Conservation (phyloP, 2,113 vertebrate species). For the Archocentrus centrarchus region DNA sequence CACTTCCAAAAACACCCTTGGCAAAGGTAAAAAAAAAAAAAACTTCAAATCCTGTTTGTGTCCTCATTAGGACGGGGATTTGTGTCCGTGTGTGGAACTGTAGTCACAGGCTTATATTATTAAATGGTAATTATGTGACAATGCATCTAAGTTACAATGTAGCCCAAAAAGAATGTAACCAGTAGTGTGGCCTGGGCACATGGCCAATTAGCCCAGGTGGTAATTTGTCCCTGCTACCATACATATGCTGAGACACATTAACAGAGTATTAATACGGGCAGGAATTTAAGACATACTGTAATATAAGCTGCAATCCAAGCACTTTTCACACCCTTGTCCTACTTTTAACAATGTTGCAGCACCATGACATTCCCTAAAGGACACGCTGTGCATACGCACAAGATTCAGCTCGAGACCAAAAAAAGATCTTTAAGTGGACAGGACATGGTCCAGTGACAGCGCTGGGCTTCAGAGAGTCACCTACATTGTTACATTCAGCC, state of each 20-base stretch:
- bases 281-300: conserved; percentile 4
- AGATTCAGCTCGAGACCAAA: conserved; percentile 15
- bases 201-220: neutral
- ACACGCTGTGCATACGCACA: conserved; percentile 35
- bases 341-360: conserved; percentile 41
- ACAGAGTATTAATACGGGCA: neutral
- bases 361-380: conserved; percentile 57
- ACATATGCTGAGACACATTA: neutral
- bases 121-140: neutral
- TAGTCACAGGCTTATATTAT: neutral
- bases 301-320: conserved; percentile 12
- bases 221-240: neutral
- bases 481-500: conserved; percentile 59
- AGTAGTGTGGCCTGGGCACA: neutral
- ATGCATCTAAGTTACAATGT: neutral
- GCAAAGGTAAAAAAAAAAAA: no score
- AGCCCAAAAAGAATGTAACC: neutral
- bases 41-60: no score
- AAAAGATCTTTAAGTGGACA: conserved; percentile 51
- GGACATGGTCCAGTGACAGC: conserved; percentile 47
- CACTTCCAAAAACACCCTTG: no score
- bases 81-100: no score
- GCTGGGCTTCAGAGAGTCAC: conserved; percentile 33
- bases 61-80: no score
- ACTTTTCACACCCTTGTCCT: conserved; percentile 9